Evolutionary conservation across 2,797 vertebrate genomes (phyloP).

Genomic region (Lutjanus argentimaculatus): DNA sequence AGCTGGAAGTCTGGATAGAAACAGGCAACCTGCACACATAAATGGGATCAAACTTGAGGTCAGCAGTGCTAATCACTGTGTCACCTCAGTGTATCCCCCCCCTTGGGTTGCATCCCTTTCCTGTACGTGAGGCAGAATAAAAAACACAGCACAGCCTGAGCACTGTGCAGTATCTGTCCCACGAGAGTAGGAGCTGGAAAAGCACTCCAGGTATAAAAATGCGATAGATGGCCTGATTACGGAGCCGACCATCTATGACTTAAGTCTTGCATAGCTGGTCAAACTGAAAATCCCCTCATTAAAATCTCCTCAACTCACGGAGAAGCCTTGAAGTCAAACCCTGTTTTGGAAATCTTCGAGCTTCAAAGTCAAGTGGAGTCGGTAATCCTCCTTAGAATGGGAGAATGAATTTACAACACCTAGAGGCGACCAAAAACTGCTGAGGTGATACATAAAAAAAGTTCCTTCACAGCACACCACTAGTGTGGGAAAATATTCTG

Average conservation of each 20-base stretch:
- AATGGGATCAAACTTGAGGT: background rate
- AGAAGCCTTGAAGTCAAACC: conserved; percentile 68
- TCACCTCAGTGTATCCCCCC: background rate
- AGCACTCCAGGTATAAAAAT: conserved; percentile 36
- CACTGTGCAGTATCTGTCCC: background rate
- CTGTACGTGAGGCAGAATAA: background rate
- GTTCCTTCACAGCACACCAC: conserved; percentile 1
- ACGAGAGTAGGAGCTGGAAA: background rate
- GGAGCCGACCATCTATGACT: conserved; percentile 46
- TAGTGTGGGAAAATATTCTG: conserved; percentile 54
- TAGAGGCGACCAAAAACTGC: conserved; percentile 55
- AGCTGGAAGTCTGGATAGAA: background rate
- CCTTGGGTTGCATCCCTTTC: background rate
- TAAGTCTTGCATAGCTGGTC: conserved; percentile 58
- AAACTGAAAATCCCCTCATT: conserved; percentile 77
- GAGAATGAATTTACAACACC: conserved; percentile 63
- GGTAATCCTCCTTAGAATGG: conserved; percentile 71
- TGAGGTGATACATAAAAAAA: conserved; percentile 56
- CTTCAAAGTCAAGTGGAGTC: conserved; percentile 76
- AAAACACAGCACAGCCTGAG: background rate
- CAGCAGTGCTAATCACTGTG: background rate
- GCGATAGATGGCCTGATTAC: conserved; percentile 44
- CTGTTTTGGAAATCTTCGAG: conserved; percentile 74
- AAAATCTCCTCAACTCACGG: conserved; percentile 59
- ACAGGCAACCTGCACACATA: background rate